phyloP scores from a whole-genome alignment of 2,797 vertebrate genomes.

The Chelon auratus region DNA sequence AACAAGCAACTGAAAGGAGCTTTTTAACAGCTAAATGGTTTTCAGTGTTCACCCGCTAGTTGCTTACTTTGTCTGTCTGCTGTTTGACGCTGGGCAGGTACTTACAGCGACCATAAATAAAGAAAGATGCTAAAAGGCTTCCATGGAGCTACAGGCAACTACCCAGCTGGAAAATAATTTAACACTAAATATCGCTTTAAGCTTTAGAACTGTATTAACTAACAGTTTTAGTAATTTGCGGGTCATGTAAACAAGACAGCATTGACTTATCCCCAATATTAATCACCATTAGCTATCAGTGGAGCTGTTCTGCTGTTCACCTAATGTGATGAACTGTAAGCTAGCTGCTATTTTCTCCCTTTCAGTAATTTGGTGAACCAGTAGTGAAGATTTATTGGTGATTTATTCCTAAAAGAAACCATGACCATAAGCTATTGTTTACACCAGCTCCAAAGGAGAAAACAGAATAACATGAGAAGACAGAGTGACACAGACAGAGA shows the following conservation, averaged over 20 bases:
- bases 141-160: no score
- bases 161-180: neutral
- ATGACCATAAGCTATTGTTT: neutral
- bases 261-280: no score
- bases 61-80: conserved; percentile 1
- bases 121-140: neutral
- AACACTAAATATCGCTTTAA: neutral
- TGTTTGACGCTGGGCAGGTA: conserved; percentile 7
- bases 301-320: no score
- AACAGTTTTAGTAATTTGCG: neutral
- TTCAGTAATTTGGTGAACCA: neutral
- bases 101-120: conserved; percentile 13
- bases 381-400: neutral
- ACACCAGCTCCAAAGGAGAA: neutral
- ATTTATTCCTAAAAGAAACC: neutral
- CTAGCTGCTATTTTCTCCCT: neutral
- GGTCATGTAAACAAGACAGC: neutral
- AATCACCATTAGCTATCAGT: no score
- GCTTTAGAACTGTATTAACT: neutral
- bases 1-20: no score
- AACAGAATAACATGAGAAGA: conserved; percentile 23
- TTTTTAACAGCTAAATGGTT: neutral
- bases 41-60: neutral
- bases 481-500: conserved; percentile 40
- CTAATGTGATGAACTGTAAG: neutral